Conservation (phyloP, 1,140 invertebrate genomes). For the Teleogryllus occipitalis region DNA sequence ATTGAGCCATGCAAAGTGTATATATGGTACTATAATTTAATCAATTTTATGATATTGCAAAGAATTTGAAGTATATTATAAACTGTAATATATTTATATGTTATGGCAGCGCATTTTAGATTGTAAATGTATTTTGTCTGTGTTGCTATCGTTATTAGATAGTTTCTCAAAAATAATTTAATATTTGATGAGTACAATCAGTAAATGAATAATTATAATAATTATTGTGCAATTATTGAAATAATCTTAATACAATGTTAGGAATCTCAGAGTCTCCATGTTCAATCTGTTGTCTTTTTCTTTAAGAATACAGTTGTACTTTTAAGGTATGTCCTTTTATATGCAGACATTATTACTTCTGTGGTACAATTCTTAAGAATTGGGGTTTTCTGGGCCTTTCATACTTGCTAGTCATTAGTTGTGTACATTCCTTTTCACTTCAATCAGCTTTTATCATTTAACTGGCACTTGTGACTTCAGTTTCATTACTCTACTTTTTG, state of each 20-base stretch:
- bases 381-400: neutral
- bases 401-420: constrained; percentile 1
- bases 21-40: neutral
- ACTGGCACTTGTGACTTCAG: neutral
- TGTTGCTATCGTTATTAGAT: neutral
- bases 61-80: neutral
- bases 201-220: neutral
- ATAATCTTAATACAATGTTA: neutral
- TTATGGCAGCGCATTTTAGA: neutral
- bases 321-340: too few relatives aligned
- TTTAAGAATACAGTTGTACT: too few relatives aligned
- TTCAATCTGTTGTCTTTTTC: too few relatives aligned
- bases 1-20: neutral
- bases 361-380: neutral
- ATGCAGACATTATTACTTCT: neutral
- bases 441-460: neutral
- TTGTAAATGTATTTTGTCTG: neutral
- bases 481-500: too few relatives aligned
- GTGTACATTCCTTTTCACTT: neutral
- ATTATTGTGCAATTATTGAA: neutral
- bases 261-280: neutral
- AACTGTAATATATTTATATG: neutral
- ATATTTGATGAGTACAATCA: neutral
- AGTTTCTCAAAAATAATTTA: neutral
- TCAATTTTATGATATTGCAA: neutral